Evolutionary conservation across 2,113 vertebrate species (phyloP), one percentile per base, ranked within the genome.

Genomic region (Physeter macrocephalus): DNA sequence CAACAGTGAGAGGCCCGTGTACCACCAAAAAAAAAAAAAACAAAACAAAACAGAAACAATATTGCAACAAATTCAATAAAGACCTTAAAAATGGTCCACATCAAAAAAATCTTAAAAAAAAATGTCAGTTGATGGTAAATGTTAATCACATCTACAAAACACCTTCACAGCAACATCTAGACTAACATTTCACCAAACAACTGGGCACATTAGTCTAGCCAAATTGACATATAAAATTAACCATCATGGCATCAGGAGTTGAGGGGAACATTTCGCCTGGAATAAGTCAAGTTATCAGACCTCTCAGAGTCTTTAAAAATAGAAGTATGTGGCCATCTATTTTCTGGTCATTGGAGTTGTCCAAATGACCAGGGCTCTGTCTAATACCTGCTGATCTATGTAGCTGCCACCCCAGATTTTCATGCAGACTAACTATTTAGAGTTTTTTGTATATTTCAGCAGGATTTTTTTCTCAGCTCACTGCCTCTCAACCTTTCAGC

Each of bases 341-440:
- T 83, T 57, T 59, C 39, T 75, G 46, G 69, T 82, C 83, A 25
- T 66, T 64, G 57, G 36, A 88, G 36, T 54, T 81, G 66, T 80
- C 43, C 11, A 36, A 82, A 46, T 49, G 66, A 67, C 29, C 49
- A 83, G 25, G 94, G 71, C 2, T 1, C 9, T 87, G 27, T 1
- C 9, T 87, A 23, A 27, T 89, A 57, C 75, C 0, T 85, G 67
- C 23, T 93, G 0, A 0, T 77, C 87, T 93, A 39, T 43, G 87
- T 95, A n/a, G 59, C 66, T 85, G 66, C 8, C 69, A 46, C 59
- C n/a, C 49, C 0, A 0, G 36, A 61, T 74, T 64, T 7, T 43
- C 3, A 64, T 23, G 23, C 0, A 21, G 54, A 0, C 0, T 74
- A 82, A 36, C 90, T 96, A 81, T 36, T 41, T 8, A 46, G 0